These are phyloP conservation scores for Ichneumoninae sp. DNA, from an alignment of 2,888 invertebrate species.

Conservation along the genomic window DNA sequence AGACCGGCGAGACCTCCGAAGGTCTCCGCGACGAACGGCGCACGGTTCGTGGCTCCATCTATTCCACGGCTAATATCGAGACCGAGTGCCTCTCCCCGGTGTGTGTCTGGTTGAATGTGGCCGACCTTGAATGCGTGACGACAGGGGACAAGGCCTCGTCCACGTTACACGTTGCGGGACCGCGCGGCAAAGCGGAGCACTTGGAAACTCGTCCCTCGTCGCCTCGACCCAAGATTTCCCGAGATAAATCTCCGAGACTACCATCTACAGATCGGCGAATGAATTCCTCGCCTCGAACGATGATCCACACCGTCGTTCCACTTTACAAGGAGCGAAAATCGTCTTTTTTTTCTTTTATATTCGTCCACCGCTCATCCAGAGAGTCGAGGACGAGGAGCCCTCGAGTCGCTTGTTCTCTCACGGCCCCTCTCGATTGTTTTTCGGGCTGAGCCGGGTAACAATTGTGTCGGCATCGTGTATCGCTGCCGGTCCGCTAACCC, in stretches of 20 bases:
- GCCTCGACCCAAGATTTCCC: neutral
- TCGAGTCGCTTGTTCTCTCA: slow-evolving; percentile 9
- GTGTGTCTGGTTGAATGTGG: slow-evolving; percentile 73
- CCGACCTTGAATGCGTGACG: slow-evolving; percentile 82
- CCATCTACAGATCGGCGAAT: slow-evolving; percentile 38
- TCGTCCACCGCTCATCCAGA: neutral
- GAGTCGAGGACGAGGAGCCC: neutral
- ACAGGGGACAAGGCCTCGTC: slow-evolving; percentile 76
- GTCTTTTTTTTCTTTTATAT: slow-evolving; percentile 1
- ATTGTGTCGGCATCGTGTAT: slow-evolving; percentile 51
- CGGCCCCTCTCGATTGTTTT: neutral
- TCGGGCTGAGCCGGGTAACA: neutral
- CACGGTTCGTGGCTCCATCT: slow-evolving; percentile 74
- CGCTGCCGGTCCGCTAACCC: slow-evolving; percentile 17
- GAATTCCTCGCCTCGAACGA: slow-evolving; percentile 15
- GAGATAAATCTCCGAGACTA: slow-evolving; percentile 23
- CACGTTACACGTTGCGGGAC: slow-evolving; percentile 73
- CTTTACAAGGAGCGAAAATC: slow-evolving; percentile 54
- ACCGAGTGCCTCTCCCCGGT: slow-evolving; percentile 37
- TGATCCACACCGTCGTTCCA: slow-evolving; percentile 23
- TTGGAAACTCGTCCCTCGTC: slow-evolving; percentile 7
- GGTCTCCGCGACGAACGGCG: slow-evolving; percentile 29
- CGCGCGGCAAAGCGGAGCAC: slow-evolving; percentile 8
- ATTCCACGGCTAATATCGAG: slow-evolving; percentile 56
- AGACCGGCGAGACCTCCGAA: neutral